Conservation (phyloP, 1,140 invertebrate species). For the Platorchestia sp. region DNA sequence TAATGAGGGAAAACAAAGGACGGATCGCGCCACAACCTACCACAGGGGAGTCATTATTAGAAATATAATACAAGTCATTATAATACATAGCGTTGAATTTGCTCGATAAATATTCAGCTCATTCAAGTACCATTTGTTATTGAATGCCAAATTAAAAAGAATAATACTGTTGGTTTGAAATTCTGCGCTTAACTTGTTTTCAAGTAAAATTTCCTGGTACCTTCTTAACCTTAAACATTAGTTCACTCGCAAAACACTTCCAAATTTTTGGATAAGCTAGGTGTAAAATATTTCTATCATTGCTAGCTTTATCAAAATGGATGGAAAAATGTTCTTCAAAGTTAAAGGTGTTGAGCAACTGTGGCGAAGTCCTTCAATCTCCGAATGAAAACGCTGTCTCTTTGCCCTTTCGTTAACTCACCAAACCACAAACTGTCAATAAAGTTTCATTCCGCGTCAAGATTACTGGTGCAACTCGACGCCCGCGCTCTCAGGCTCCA, state of each 20-base stretch:
- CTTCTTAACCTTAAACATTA: no score
- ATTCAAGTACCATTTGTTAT: no score
- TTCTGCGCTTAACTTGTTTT: background rate
- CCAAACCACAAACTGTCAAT: background rate
- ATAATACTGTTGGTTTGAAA: background rate
- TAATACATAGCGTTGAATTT: background rate
- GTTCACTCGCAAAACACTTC: background rate
- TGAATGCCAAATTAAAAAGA: no score
- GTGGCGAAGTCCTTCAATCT: background rate
- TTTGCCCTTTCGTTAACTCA: background rate
- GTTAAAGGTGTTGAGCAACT: background rate
- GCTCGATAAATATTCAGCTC: no score
- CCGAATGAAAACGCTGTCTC: background rate
- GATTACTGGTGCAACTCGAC: background rate
- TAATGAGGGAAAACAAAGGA: no score
- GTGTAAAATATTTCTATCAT: background rate
- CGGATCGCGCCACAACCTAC: no score
- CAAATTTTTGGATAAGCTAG: background rate
- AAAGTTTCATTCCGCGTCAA: background rate
- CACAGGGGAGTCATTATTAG: no score
- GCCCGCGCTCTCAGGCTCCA: background rate
- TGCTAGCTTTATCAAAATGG: background rate
- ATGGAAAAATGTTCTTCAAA: background rate
- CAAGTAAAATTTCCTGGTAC: no score
- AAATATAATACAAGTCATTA: background rate